Base-by-base conservation (phyloP, 2,888 invertebrate genomes). In the Callosobruchus maculatus region DNA sequence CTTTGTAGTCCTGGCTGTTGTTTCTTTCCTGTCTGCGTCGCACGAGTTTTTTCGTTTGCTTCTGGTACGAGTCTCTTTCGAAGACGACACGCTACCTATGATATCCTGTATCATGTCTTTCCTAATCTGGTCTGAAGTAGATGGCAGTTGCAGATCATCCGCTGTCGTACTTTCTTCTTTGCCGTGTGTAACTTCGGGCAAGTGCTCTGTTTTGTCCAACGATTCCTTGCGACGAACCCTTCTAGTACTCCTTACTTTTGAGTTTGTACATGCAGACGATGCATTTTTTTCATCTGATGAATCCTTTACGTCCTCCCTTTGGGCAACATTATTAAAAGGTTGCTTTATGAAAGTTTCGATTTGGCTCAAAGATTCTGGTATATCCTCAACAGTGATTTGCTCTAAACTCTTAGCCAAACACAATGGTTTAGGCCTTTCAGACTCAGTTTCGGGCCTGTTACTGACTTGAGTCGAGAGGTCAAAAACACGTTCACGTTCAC, bases 341-440 rank as follows among this genome's bases (percentile, higher is more conserved):
- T 72, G 67, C 20, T 76, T 76, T 26, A 78, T 31, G 71, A 77
- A 78, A 1, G 75, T 68, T 66, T 72, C 74, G 67, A 77, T 77
- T 68, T 78, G 78, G 76, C 78, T 79, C 21, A 77, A 71, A 22
- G 78, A 76, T 71, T 77, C 77, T 30, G 68, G 68, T 20, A 5
- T 68, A 9, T 9, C 20, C 21, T 73, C 71, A 9, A 18, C 71
- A 69, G 31, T 75, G 18, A 30, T 68, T 70, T 68, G 71, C 20
- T 74, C 49, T 20, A n/a, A 68, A 70, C 49, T 73, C 21, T 70
- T n/a, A 2, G 70, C 71, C 67, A 77, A 73, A 72, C 73, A 72
- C n/a, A n/a, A n/a, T n/a, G n/a, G n/a, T n/a, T n/a, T n/a, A n/a
- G n/a, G n/a, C n/a, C n/a, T n/a, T n/a, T n/a, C n/a, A n/a, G n/a